Conservation (phyloP, 2,797 vertebrate genomes). For the Urosaurus nigricauda region DNA sequence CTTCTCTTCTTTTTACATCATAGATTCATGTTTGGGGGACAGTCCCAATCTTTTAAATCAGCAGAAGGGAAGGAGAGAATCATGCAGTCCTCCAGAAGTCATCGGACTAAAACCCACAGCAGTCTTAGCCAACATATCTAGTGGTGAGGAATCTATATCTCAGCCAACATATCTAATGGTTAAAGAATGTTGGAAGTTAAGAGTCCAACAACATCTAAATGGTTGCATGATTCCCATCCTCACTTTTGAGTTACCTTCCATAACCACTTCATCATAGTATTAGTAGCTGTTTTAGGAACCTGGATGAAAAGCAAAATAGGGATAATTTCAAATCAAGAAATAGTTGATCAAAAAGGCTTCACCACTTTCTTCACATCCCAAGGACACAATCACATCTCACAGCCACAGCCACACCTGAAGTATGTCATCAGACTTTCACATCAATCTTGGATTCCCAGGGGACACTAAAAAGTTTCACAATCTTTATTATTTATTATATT, state of each 20-base stretch:
- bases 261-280: not conserved
- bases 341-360: not conserved
- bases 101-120: no score
- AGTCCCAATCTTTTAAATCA: not conserved
- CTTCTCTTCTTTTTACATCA: not conserved
- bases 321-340: not conserved
- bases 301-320: not conserved
- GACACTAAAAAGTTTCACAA: not conserved
- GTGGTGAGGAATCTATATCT: not conserved
- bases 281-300: not conserved
- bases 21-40: not conserved
- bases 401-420: not conserved
- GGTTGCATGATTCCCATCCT: no score
- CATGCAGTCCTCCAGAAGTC: no score
- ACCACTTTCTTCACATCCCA: not conserved
- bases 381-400: not conserved
- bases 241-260: not conserved
- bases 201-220: no score
- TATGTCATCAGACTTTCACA: not conserved
- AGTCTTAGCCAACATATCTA: no score
- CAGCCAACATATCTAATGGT: not conserved
- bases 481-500: conserved; percentile 6
- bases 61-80: no score
- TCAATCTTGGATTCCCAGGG: not conserved
- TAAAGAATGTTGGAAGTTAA: no score